Evolutionary conservation across 2,888 invertebrate genomes (phyloP).

Genomic region (Hydropsyche betteni): DNA sequence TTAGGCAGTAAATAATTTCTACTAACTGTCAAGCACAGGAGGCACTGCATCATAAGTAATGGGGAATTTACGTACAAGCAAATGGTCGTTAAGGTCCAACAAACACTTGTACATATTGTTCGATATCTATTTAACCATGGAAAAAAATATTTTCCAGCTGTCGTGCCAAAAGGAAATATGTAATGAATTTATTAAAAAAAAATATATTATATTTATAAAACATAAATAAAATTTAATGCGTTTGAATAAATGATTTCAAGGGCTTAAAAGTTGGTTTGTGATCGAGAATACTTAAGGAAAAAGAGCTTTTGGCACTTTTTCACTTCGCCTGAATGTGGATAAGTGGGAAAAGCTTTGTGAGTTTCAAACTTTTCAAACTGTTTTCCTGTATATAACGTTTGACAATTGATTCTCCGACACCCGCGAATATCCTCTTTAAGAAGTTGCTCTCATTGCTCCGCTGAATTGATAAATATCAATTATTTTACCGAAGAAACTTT

Average conservation of each 20-base stretch:
- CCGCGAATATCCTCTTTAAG: too few relatives aligned
- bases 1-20: conserved; percentile 8
- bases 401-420: background rate
- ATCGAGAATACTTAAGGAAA: background rate
- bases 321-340: background rate
- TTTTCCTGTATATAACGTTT: background rate
- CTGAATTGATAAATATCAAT: conserved; percentile 10
- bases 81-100: background rate
- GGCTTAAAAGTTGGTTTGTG: too few relatives aligned
- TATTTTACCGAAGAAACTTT: background rate
- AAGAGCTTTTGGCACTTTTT: conserved; percentile 3
- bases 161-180: too few relatives aligned
- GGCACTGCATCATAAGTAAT: conserved; percentile 19
- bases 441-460: background rate
- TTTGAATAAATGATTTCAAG: too few relatives aligned
- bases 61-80: conserved; percentile 9
- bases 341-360: background rate
- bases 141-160: too few relatives aligned
- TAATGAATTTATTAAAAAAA: too few relatives aligned
- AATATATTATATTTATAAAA: too few relatives aligned
- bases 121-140: too few relatives aligned
- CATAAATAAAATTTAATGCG: too few relatives aligned
- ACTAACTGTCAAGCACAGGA: conserved; percentile 18
- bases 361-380: background rate
- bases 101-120: conserved; percentile 22